Percentiles rank a stretch among this genome's conserved stretches.
phyloP scores from a whole-genome alignment of 2,888 invertebrate genomes.

The Cheilosia vernalis region DNA sequence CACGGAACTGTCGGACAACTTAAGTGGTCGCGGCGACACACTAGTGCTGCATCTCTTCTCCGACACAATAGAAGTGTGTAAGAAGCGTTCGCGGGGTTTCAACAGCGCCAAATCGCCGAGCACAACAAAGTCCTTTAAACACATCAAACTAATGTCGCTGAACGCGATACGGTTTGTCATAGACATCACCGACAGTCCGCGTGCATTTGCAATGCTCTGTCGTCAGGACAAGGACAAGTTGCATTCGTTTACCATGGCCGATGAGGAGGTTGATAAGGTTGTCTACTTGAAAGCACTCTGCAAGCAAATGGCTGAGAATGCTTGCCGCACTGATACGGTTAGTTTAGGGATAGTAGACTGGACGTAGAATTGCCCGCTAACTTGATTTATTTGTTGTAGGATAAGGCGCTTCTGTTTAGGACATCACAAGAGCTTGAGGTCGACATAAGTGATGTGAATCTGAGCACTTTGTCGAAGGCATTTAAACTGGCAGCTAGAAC shows the following conservation, averaged over 20 bases:
- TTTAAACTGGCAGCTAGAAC: constrained; percentile 94
- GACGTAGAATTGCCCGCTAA: not conserved
- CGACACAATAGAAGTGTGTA: constrained; percentile 96
- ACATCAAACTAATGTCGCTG: constrained; percentile 94
- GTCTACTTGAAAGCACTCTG: constrained; percentile 92
- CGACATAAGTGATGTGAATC: constrained; percentile 93
- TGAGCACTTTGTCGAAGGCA: constrained; percentile 95
- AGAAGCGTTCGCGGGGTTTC: constrained; percentile 91
- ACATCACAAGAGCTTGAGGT: constrained; percentile 90
- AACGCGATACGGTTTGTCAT: constrained; percentile 95
- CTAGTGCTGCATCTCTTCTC: constrained; percentile 96
- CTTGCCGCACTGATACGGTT: constrained; percentile 96
- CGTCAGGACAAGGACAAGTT: constrained; percentile 94
- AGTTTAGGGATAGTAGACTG: constrained; percentile 80
- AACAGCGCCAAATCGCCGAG: constrained; percentile 89
- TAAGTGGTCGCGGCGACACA: constrained; percentile 93
- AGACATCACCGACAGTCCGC: constrained; percentile 94
- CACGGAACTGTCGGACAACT: constrained; percentile 91
- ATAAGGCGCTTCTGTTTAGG: constrained; percentile 81
- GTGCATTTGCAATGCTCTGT: constrained; percentile 95
- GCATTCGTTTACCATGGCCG: constrained; percentile 93
- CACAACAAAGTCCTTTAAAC: constrained; percentile 93
- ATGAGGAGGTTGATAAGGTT: constrained; percentile 92
- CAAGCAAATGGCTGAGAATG: constrained; percentile 95
- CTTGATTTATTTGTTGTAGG: constrained; percentile 76